Percentiles rank a stretch among this genome's conserved stretches.
Conservation (phyloP, 2,797 vertebrate species). For the Melanogrammus aeglefinus region DNA sequence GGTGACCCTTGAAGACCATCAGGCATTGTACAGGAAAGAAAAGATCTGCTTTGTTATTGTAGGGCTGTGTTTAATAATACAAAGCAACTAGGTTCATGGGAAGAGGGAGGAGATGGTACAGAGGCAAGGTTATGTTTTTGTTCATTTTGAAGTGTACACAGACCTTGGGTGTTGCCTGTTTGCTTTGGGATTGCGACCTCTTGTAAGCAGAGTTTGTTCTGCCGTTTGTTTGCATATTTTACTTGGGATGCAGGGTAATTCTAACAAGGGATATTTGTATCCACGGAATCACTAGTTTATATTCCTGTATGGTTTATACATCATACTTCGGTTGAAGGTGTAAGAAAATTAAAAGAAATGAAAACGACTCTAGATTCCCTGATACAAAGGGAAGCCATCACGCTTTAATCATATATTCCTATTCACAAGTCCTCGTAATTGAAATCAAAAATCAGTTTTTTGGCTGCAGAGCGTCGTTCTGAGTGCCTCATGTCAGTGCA, state of each 20-base stretch:
- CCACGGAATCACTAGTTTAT: not conserved
- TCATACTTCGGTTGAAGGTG: not conserved
- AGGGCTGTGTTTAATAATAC: not conserved
- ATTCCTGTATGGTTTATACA: not conserved
- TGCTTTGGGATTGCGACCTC: not conserved
- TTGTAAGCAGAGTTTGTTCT: not conserved
- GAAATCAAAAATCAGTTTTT: slow-evolving; percentile 61
- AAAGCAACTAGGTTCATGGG: not conserved
- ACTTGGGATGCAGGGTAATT: not conserved
- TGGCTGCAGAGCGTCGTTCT: slow-evolving; percentile 40
- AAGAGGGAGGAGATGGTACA: not conserved
- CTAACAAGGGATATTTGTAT: not conserved
- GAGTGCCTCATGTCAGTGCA: slow-evolving; percentile 60
- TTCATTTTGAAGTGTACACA: not conserved
- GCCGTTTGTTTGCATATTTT: not conserved
- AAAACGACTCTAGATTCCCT: not conserved
- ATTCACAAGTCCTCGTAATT: slow-evolving; percentile 54
- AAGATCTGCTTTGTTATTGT: not conserved
- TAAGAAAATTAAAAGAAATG: not conserved
- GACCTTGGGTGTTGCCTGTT: not conserved
- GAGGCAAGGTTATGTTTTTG: not conserved
- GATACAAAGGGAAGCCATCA: not conserved
- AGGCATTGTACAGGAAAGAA: not conserved
- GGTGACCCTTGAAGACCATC: not conserved
- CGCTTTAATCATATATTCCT: slow-evolving; percentile 41